Percentiles rank a stretch among this genome's conserved stretches.
Conservation (phyloP, 1,140 invertebrate species). For the Micrasema minimum region DNA sequence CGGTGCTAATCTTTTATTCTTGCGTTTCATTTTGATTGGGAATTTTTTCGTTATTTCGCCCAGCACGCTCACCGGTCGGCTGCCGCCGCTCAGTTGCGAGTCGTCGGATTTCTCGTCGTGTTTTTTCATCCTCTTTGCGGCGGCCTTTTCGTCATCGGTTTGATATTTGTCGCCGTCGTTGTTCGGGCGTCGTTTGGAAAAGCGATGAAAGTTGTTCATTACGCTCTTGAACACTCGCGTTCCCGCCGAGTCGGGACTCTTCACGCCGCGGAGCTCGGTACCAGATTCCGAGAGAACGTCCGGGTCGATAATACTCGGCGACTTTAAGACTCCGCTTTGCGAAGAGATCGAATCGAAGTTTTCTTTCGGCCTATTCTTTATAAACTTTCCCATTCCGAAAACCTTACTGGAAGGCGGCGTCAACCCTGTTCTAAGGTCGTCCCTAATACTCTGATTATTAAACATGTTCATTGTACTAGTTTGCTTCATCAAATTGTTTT, state of each 20-base stretch:
- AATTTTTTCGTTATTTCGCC: constrained; percentile 36
- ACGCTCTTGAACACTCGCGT: constrained; percentile 42
- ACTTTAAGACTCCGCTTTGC: neutral
- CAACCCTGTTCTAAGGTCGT: constrained; percentile 58
- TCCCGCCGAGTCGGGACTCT: constrained; percentile 42
- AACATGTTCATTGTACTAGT: constrained; percentile 64
- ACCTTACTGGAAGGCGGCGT: constrained; percentile 14
- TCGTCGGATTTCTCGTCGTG: constrained; percentile 11
- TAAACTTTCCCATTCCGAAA: constrained; percentile 50
- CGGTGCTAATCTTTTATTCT: constrained; percentile 44
- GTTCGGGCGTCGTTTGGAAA: constrained; percentile 36
- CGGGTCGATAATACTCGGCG: constrained; percentile 18
- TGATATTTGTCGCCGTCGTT: neutral
- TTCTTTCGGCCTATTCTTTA: constrained; percentile 39
- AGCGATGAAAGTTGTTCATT: constrained; percentile 43
- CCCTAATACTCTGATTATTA: constrained; percentile 59
- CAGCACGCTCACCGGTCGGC: constrained; percentile 6
- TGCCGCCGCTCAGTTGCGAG: neutral
- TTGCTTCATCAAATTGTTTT: constrained; percentile 59
- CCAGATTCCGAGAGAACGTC: constrained; percentile 12
- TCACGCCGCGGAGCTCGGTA: constrained; percentile 10
- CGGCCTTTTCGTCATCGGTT: constrained; percentile 1
- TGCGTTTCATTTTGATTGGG: constrained; percentile 33
- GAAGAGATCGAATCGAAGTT: neutral
- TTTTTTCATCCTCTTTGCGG: constrained; percentile 33